Evolutionary conservation across 2,113 vertebrate genomes (phyloP).

Genomic region (Ramphastos sulfuratus): DNA sequence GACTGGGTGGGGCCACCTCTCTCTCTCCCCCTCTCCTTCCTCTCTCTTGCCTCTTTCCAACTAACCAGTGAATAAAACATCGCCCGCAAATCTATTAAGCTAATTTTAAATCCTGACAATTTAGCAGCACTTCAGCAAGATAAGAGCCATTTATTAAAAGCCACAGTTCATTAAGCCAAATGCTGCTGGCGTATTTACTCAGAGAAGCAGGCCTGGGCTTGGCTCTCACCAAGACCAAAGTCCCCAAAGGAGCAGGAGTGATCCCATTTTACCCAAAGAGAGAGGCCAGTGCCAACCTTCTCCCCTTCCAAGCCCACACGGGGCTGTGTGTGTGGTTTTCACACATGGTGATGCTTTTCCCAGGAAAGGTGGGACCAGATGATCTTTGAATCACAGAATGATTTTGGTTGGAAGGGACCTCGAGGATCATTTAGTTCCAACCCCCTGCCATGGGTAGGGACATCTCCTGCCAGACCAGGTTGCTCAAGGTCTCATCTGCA

Average conservation of each 20-base stretch:
- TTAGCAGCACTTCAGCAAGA: conserved; percentile 79
- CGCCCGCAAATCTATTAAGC: conserved; percentile 79
- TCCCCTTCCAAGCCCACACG: accelerated
- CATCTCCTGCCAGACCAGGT: too few species aligned
- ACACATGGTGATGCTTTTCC: not conserved
- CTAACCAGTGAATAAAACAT: conserved; percentile 78
- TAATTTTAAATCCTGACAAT: conserved; percentile 84
- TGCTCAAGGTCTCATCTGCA: too few species aligned
- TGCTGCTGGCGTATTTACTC: conserved; percentile 76
- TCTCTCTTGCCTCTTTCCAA: conserved; percentile 10
- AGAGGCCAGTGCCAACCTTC: accelerated
- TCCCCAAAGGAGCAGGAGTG: not conserved
- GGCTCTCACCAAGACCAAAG: not conserved
- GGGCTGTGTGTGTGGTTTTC: not conserved
- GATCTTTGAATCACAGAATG: too few species aligned
- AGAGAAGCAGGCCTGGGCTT: conserved; percentile 43
- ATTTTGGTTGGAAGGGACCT: too few species aligned
- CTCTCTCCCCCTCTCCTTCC: not conserved
- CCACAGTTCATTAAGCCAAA: conserved; percentile 83
- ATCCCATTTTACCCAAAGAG: not conserved
- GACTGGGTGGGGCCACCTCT: conserved; percentile 45
- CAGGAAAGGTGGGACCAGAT: too few species aligned
- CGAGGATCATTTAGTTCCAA: too few species aligned
- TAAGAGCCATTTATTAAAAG: conserved; percentile 84
- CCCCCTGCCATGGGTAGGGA: too few species aligned